Conservation (phyloP, 2,888 invertebrate species). For the Lymantria dispar region DNA sequence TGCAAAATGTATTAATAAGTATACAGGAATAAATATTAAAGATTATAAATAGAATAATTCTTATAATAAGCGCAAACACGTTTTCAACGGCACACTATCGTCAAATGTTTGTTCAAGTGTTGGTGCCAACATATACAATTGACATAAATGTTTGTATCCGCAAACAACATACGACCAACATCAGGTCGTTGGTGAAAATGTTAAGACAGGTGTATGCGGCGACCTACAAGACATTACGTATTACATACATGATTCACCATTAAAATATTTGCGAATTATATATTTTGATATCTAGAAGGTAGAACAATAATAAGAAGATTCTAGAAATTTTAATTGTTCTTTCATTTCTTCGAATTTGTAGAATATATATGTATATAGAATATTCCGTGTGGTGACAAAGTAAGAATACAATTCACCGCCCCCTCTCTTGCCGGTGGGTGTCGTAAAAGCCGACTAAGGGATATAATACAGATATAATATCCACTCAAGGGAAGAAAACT, state of each 20-base stretch:
- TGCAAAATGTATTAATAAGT: too few relatives aligned
- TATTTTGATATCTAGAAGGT: not conserved
- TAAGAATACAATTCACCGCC: too few relatives aligned
- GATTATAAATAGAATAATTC: not conserved
- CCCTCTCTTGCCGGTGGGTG: too few relatives aligned
- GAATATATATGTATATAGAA: not conserved
- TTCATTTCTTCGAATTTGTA: too few relatives aligned
- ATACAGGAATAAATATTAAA: too few relatives aligned
- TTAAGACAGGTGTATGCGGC: slow-evolving; percentile 33
- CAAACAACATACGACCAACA: slow-evolving; percentile 30
- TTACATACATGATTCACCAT: slow-evolving; percentile 24
- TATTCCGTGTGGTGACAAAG: too few relatives aligned
- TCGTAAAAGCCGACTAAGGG: too few relatives aligned
- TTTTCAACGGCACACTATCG: not conserved
- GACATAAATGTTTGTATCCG: slow-evolving; percentile 32
- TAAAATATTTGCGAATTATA: slow-evolving; percentile 11
- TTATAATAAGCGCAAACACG: not conserved
- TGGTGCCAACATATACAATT: slow-evolving; percentile 20
- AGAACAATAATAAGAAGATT: not conserved
- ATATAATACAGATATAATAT: too few relatives aligned
- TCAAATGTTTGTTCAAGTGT: slow-evolving; percentile 29
- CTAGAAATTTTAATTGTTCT: too few relatives aligned
- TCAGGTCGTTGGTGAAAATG: slow-evolving; percentile 29
- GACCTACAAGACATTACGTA: slow-evolving; percentile 22
- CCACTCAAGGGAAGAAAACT: too few relatives aligned